Conservation (phyloP, 2,113 vertebrate genomes). For the Stegostoma tigrinum region DNA sequence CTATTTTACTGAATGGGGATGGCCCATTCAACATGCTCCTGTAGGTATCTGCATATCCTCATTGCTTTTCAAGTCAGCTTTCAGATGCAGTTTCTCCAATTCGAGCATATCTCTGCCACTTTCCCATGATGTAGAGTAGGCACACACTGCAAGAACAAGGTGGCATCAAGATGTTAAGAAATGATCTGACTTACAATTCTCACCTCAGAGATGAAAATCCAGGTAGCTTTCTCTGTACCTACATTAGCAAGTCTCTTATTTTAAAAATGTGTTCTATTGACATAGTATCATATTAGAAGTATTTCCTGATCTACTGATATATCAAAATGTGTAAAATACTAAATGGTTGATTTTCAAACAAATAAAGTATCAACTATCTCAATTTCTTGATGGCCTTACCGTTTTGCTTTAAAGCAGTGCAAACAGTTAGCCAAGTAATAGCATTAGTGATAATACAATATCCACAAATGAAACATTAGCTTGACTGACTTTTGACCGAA, state of each 20-base stretch:
- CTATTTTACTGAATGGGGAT: no score
- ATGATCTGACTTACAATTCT: neutral
- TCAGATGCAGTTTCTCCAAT: neutral
- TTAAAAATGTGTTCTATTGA: neutral
- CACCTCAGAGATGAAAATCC: no score
- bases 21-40: no score
- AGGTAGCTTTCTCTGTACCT: neutral
- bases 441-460: neutral
- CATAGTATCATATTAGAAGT: neutral
- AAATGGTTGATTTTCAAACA: neutral
- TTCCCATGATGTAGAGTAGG: neutral
- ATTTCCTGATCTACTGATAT: neutral
- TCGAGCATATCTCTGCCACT: neutral
- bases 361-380: neutral
- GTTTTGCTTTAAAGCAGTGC: neutral
- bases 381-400: neutral
- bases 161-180: neutral
- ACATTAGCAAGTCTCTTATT: neutral
- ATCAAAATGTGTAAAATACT: neutral
- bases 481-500: neutral
- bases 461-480: neutral
- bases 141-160: neutral
- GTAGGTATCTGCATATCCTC: no score
- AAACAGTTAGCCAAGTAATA: neutral
- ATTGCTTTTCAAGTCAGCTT: neutral